These are phyloP conservation scores for Pangasius djambal DNA, from an alignment of 2,797 vertebrate genomes.

Conservation along the genomic window DNA sequence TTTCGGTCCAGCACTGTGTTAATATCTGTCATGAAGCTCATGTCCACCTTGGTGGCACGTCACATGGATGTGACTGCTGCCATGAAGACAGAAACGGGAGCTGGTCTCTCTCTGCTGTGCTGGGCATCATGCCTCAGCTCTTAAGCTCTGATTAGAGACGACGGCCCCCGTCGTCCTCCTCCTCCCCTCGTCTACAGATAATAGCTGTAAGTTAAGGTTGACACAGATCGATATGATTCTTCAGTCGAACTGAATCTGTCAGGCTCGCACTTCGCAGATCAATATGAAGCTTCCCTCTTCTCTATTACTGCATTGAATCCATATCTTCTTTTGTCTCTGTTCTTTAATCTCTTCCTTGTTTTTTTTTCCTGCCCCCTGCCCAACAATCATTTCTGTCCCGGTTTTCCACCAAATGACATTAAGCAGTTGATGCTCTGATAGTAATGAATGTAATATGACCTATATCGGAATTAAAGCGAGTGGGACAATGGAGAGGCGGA, in stretches of 20 bases:
- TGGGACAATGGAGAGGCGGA: slow-evolving; percentile 73
- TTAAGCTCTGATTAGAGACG: slow-evolving; percentile 87
- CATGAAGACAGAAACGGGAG: slow-evolving; percentile 74
- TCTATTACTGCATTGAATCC: slow-evolving; percentile 91
- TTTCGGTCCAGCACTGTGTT: slow-evolving; percentile 57
- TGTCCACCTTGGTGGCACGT: slow-evolving; percentile 79
- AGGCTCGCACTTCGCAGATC: slow-evolving; percentile 89
- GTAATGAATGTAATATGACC: slow-evolving; percentile 85
- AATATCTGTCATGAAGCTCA: slow-evolving; percentile 79
- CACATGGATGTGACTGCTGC: slow-evolving; percentile 88
- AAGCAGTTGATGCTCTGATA: slow-evolving; percentile 74
- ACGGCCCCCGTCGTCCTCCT: slow-evolving; percentile 74
- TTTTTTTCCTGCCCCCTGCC: slow-evolving; percentile 38
- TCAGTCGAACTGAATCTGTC: slow-evolving; percentile 90
- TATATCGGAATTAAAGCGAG: slow-evolving; percentile 85
- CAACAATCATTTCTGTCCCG: slow-evolving; percentile 16
- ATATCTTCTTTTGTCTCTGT: slow-evolving; percentile 94
- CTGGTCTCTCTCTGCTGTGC: slow-evolving; percentile 61
- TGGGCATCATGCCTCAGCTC: slow-evolving; percentile 68
- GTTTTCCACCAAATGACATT: slow-evolving; percentile 82
- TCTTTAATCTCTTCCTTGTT: slow-evolving; percentile 82
- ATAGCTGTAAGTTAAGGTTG: slow-evolving; percentile 96
- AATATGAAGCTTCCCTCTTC: slow-evolving; percentile 87
- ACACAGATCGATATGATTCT: slow-evolving; percentile 94
- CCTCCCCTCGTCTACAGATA: slow-evolving; percentile 72